Conservation (phyloP, 2,888 invertebrate genomes). For the Zeuzera pyrina region DNA sequence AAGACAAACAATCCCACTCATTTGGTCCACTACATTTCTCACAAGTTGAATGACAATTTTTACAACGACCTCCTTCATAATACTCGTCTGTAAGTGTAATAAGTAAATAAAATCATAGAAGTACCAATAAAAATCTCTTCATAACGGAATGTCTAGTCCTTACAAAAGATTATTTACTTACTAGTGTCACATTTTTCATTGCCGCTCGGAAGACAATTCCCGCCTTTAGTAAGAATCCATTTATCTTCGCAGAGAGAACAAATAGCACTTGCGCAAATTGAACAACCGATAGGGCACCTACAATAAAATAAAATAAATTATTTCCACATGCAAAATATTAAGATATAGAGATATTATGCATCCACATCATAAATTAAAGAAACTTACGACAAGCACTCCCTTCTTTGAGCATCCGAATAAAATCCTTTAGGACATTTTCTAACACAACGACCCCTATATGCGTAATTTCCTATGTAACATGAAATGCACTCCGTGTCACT, state of each 20-base stretch:
- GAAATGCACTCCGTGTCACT: constrained; percentile 84
- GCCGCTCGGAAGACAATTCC: constrained; percentile 81
- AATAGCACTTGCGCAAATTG: constrained; percentile 78
- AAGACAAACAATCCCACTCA: constrained; percentile 84
- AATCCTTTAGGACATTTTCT: constrained; percentile 81
- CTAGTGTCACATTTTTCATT: constrained; percentile 83
- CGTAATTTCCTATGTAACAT: constrained; percentile 81
- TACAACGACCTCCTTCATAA: constrained; percentile 82
- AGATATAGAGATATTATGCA: background rate
- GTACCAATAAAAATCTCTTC: too few relatives aligned
- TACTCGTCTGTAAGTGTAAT: constrained; percentile 77
- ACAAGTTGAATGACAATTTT: constrained; percentile 87
- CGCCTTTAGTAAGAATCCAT: constrained; percentile 83
- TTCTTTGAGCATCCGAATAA: constrained; percentile 82
- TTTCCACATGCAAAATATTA: constrained; percentile 1
- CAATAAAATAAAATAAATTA: constrained; percentile 23
- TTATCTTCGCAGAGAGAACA: constrained; percentile 83
- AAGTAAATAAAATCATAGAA: constrained; percentile 2
- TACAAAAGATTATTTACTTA: constrained; percentile 69
- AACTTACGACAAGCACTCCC: constrained; percentile 80
- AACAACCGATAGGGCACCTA: constrained; percentile 84
- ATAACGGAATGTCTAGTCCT: too few relatives aligned
- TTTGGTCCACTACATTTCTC: constrained; percentile 87
- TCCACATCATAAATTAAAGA: constrained; percentile 12
- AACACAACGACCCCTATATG: constrained; percentile 80